These are phyloP conservation scores for Drosophila paucipuncta DNA, from an alignment of 2,888 invertebrate species.

Conservation along the genomic window DNA sequence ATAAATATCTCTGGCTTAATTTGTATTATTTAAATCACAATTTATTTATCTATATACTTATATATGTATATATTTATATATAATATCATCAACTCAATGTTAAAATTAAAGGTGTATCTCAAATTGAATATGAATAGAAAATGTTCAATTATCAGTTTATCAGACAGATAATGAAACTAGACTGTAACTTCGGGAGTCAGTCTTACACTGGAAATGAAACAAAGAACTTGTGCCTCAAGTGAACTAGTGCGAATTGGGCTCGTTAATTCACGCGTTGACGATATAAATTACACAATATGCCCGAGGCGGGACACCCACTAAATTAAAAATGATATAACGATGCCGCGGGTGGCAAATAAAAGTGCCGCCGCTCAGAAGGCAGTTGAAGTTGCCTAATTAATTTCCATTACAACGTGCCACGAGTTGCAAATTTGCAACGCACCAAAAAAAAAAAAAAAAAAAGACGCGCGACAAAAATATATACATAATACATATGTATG, in stretches of 20 bases:
- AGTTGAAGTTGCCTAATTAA: constrained; percentile 78
- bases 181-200: neutral
- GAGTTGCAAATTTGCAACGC: constrained; percentile 71
- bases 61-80: neutral
- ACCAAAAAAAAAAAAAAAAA: constrained; percentile 26
- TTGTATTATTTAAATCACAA: neutral
- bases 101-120: neutral
- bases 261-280: constrained; percentile 68
- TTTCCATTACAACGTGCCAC: constrained; percentile 81
- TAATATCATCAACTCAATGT: neutral
- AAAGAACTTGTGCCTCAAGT: constrained; percentile 11
- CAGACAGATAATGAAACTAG: neutral
- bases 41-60: neutral
- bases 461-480: constrained; percentile 32
- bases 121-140: neutral
- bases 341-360: constrained; percentile 57
- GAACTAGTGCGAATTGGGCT: constrained; percentile 49
- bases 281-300: constrained; percentile 72
- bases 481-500: neutral
- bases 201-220: neutral
- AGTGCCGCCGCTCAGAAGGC: constrained; percentile 45
- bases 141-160: neutral
- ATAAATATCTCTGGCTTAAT: neutral
- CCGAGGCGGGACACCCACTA: constrained; percentile 74
- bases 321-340: constrained; percentile 81